phyloP scores from a whole-genome alignment of 2,888 invertebrate species.

The Ichneumoninae sp. region DNA sequence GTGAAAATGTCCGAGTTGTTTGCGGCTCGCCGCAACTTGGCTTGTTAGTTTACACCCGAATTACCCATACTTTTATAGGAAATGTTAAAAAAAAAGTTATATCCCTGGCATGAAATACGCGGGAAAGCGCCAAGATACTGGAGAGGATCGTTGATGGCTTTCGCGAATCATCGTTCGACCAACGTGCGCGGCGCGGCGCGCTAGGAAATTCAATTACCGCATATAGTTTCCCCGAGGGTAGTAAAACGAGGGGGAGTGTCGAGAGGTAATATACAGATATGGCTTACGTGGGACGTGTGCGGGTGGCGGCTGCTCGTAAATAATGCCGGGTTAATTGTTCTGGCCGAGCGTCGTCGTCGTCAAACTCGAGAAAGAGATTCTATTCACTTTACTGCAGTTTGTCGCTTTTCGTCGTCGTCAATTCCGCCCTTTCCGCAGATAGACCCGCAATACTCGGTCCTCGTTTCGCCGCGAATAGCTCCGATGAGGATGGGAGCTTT shows the following conservation, averaged over 20 bases:
- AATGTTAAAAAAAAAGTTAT: conserved; percentile 7
- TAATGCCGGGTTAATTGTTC: conserved; percentile 74
- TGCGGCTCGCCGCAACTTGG: not conserved
- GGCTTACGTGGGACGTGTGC: conserved; percentile 6
- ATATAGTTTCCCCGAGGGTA: conserved; percentile 46
- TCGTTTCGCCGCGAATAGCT: conserved; percentile 35
- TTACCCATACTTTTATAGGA: not conserved
- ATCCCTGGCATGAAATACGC: not conserved
- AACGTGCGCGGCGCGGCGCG: conserved; percentile 18
- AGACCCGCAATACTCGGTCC: conserved; percentile 32
- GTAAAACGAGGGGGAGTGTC: conserved; percentile 41
- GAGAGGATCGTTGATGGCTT: conserved; percentile 41
- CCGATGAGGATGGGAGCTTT: conserved; percentile 3
- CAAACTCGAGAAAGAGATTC: conserved; percentile 56
- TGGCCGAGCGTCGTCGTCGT: conserved; percentile 52
- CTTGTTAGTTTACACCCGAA: not conserved
- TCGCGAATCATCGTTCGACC: conserved; percentile 50
- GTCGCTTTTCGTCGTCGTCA: conserved; percentile 47
- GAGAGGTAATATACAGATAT: conserved; percentile 14
- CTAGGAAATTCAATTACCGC: conserved; percentile 56
- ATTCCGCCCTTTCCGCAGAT: not conserved
- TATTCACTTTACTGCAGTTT: conserved; percentile 51
- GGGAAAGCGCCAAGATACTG: conserved; percentile 24
- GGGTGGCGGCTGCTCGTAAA: conserved; percentile 70
- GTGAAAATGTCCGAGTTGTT: no score